phyloP scores from a whole-genome alignment of 2,888 invertebrate species.

The Cactoblastis cactorum region DNA sequence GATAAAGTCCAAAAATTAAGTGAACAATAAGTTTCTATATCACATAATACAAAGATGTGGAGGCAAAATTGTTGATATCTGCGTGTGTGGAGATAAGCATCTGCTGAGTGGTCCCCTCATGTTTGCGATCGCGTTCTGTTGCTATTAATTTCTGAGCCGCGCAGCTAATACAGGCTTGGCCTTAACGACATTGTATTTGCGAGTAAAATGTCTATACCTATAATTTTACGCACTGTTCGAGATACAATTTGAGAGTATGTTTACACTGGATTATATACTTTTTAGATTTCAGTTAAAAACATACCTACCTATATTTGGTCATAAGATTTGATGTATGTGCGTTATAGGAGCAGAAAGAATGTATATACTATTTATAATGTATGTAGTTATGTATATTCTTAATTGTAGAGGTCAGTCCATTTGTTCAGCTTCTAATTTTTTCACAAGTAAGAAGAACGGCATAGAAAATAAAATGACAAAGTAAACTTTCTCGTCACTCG shows the following conservation, averaged over 20 bases:
- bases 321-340: too few species aligned
- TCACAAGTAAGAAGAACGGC: not conserved
- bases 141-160: constrained; percentile 75
- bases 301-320: too few species aligned
- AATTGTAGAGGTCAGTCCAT: too few species aligned
- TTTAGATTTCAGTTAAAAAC: too few species aligned
- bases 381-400: too few species aligned
- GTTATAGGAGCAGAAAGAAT: too few species aligned
- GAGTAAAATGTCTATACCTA: constrained; percentile 63
- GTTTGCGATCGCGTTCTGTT: constrained; percentile 65
- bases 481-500: constrained; percentile 48
- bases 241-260: constrained; percentile 2
- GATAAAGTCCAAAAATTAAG: not conserved
- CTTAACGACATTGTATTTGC: constrained; percentile 76
- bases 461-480: constrained; percentile 33
- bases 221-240: constrained; percentile 47
- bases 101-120: constrained; percentile 75
- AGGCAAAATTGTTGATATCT: constrained; percentile 41
- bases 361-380: too few species aligned
- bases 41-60: constrained; percentile 27
- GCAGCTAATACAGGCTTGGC: constrained; percentile 59
- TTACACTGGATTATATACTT: too few species aligned
- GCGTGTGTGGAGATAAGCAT: constrained; percentile 72
- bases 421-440: too few species aligned
- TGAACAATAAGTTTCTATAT: constrained; percentile 13